Evolutionary conservation across 2,888 invertebrate species (phyloP).

Genomic region (Urechis unicinctus): DNA sequence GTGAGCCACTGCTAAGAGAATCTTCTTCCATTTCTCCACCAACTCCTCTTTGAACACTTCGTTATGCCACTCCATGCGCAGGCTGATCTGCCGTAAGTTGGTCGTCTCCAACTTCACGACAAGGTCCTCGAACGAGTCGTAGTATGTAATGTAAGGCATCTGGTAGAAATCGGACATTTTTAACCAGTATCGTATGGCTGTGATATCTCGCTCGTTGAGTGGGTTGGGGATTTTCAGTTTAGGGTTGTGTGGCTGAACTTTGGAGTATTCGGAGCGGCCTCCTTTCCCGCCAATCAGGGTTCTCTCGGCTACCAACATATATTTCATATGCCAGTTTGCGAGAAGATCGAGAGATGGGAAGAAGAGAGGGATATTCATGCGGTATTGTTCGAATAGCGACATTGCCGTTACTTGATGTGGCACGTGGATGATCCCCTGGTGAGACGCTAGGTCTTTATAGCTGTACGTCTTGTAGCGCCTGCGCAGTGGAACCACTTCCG

Average conservation of each 20-base stretch:
- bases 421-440: conserved; percentile 12
- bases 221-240: conserved; percentile 12
- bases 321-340: conserved; percentile 12
- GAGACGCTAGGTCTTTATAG: conserved; percentile 6
- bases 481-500: conserved; percentile 1
- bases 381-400: conserved; percentile 18
- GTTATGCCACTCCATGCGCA: conserved; percentile 11
- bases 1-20: conserved; percentile 5
- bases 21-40: conserved; percentile 9
- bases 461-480: conserved; percentile 2
- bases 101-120: conserved; percentile 8
- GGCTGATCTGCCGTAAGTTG: conserved; percentile 7
- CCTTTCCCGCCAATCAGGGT: conserved; percentile 9
- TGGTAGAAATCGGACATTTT: conserved; percentile 16
- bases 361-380: conserved; percentile 19
- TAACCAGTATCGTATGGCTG: conserved; percentile 13
- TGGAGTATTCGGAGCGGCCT: conserved; percentile 1
- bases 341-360: conserved; percentile 14
- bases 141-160: conserved; percentile 11
- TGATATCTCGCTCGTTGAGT: conserved; percentile 11
- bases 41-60: conserved; percentile 7
- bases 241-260: conserved; percentile 40
- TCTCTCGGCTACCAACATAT: conserved; percentile 13
- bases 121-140: conserved; percentile 14
- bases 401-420: conserved; percentile 17